Percentiles rank a stretch among this genome's conserved stretches.
phyloP scores from a whole-genome alignment of 2,797 vertebrate genomes.

The Sebastes minor region DNA sequence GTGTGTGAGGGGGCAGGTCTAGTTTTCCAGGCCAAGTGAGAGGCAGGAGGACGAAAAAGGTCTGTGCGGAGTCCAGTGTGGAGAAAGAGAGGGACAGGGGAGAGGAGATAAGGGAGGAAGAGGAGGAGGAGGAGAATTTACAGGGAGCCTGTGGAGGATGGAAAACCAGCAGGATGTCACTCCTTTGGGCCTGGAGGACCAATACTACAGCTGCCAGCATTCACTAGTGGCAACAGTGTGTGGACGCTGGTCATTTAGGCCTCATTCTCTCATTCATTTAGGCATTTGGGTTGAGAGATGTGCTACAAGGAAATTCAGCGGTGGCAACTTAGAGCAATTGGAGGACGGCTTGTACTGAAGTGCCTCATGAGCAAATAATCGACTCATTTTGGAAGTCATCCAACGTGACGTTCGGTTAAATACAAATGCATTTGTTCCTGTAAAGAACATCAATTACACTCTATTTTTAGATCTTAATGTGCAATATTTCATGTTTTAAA shows the following conservation, averaged over 20 bases:
- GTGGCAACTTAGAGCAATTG: slow-evolving; percentile 15
- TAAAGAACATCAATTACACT: slow-evolving; percentile 28
- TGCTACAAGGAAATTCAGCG: slow-evolving; percentile 29
- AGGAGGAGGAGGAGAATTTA: slow-evolving; percentile 36
- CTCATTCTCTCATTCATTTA: slow-evolving; percentile 50
- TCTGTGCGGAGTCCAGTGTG: slow-evolving; percentile 59
- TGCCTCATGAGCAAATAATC: slow-evolving; percentile 42
- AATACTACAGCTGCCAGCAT: slow-evolving; percentile 56
- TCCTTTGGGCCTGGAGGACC: slow-evolving; percentile 54
- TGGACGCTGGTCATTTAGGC: slow-evolving; percentile 39
- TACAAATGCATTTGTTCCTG: slow-evolving; percentile 19
- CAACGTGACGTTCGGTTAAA: slow-evolving; percentile 44
- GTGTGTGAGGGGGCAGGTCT: slow-evolving; percentile 62
- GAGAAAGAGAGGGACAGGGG: slow-evolving; percentile 39
- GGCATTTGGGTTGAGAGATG: slow-evolving; percentile 28
- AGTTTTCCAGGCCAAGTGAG: slow-evolving; percentile 70
- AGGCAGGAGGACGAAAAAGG: slow-evolving; percentile 64
- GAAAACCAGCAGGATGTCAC: slow-evolving; percentile 65
- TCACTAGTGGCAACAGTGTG: slow-evolving; percentile 52
- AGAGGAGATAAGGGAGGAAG: slow-evolving; percentile 27
- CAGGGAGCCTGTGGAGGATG: slow-evolving; percentile 68
- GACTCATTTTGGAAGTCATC: slow-evolving; percentile 24
- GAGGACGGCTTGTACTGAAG: background rate
- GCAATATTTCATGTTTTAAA: slow-evolving; percentile 20
- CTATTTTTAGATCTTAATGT: slow-evolving; percentile 26